Conservation (phyloP, 2,888 invertebrate species). For the Acanthococcus lagerstroemiae region DNA sequence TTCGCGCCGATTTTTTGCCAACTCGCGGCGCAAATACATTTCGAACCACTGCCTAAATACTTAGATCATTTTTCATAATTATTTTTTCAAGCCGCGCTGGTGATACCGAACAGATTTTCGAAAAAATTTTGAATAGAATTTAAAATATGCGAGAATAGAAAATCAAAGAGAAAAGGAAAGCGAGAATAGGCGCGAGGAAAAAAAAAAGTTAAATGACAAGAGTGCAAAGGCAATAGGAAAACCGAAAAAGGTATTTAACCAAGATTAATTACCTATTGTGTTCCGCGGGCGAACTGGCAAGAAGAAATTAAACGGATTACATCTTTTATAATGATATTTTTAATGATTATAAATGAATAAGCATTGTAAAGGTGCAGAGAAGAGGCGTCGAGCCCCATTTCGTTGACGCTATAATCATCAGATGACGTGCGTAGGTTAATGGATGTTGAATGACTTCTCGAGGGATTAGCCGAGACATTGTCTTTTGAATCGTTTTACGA, state of each 20-base stretch:
- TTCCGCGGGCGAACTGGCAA: background rate
- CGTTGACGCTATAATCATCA: background rate
- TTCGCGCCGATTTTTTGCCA: background rate
- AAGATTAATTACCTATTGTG: slow-evolving; percentile 29
- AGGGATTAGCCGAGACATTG: background rate
- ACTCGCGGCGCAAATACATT: background rate
- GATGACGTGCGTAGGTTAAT: slow-evolving; percentile 3
- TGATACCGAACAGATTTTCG: background rate
- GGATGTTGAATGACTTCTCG: slow-evolving; percentile 25
- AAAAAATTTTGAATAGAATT: slow-evolving; percentile 4
- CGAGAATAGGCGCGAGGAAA: slow-evolving; percentile 12
- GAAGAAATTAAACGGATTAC: slow-evolving; percentile 27
- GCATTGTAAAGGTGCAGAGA: slow-evolving; percentile 23
- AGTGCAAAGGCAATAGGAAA: slow-evolving; percentile 2
- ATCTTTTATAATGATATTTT: slow-evolving; percentile 28
- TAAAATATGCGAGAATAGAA: slow-evolving; percentile 1
- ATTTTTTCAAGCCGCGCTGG: background rate
- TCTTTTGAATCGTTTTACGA: slow-evolving; percentile 6
- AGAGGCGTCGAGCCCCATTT: background rate
- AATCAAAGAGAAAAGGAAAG: background rate
- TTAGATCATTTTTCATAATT: slow-evolving; percentile 27
- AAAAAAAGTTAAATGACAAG: slow-evolving; percentile 2
- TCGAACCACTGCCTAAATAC: slow-evolving; percentile 5
- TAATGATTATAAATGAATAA: slow-evolving; percentile 30
- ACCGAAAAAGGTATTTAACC: slow-evolving; percentile 22